Base-by-base conservation (phyloP, 2,113 vertebrate species). In the Colaptes auratus region DNA sequence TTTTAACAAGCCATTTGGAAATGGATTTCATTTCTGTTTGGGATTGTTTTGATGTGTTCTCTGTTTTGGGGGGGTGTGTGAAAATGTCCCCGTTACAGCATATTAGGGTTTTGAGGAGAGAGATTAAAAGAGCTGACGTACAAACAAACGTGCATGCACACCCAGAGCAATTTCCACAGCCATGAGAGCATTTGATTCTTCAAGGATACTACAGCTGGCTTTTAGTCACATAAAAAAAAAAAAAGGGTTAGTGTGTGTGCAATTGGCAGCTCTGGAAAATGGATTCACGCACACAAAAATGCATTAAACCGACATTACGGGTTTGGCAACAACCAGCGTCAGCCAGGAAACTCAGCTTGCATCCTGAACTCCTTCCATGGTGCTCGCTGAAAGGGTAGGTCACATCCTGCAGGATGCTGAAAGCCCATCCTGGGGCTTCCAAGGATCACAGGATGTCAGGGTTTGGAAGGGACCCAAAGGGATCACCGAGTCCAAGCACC, bases 21-120 rank as follows among this genome's bases (percentile, higher is more conserved):
- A 97, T 73, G 48, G 69, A 96, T 98, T 98, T 97, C 95, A 96
- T 97, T 97, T 97, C 95, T 97, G 97, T 97, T 98, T 97, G 97
- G 97, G 97, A 96, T 97, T 97, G 96, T 97, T 97, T 97, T 97
- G 97, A 98, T 98, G 96, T 96, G 95, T 91, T 97, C 84, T 85
- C 93, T 93, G 96, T 95, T 97, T 97, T 87, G 85, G 50, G 20
- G 20, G 11, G 23, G 46, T 20, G 48, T 21, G 48, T 50, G 48
- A 13, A 96, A 98, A 96, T 28, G 94, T 97, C 93, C 92, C 92
- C 94, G 94, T 97, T 97, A 93, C 36, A 96, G 80, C 95, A 93
- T 96, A 97, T 97, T 97, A 93, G 94, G 93, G 93, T 82, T 97
- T 95, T 86, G 80, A 90, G 79, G 35, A 58, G n/a, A 95, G 97